Evolutionary conservation across 2,113 vertebrate genomes (phyloP).

Genomic region (Microcebus tavaratra): DNA sequence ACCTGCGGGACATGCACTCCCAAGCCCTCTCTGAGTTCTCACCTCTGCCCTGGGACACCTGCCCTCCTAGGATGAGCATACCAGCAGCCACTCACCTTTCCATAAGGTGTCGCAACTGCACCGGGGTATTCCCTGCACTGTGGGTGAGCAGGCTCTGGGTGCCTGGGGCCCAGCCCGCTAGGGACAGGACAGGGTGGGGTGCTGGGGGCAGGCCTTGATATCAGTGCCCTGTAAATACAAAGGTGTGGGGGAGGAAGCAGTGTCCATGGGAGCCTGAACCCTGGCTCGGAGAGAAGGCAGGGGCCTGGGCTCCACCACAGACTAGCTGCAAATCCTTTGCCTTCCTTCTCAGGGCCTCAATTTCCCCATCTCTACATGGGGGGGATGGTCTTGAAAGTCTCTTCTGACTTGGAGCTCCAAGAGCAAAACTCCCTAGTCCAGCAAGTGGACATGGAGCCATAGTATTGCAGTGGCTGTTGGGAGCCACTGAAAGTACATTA

Average conservation of each 20-base stretch:
- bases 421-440: neutral
- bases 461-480: neutral
- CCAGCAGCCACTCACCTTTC: neutral
- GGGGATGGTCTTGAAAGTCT: neutral
- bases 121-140: neutral
- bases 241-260: neutral
- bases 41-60: slow-evolving; percentile 28
- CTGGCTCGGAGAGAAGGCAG: neutral
- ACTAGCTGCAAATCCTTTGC: neutral
- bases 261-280: neutral
- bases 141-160: neutral
- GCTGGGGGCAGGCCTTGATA: neutral
- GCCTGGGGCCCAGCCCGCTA: neutral
- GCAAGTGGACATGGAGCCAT: neutral
- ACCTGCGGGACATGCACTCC: neutral
- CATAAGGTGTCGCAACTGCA: neutral
- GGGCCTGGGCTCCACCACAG: neutral
- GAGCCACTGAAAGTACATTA: neutral
- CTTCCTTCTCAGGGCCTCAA: neutral
- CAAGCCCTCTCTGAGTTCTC: neutral
- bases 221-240: neutral
- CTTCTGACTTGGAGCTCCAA: neutral
- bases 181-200: neutral
- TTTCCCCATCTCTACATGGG: neutral
- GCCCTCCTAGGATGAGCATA: neutral